Evolutionary conservation across 2,888 invertebrate species (phyloP).

Genomic region (Clitarchus hookeri): DNA sequence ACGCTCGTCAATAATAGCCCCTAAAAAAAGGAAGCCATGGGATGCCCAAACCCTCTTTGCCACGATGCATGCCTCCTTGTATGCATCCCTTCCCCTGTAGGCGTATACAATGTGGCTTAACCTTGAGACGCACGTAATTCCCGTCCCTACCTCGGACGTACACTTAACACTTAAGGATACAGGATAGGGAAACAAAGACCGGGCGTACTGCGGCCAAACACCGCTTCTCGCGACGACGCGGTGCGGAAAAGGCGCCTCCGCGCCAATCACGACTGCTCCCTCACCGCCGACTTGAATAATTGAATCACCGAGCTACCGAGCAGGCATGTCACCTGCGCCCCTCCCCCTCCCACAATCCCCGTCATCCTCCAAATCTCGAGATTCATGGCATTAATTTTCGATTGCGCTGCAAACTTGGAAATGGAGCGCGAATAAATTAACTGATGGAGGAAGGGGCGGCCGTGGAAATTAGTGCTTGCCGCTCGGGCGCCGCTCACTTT

Average conservation of each 20-base stretch:
- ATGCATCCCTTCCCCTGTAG: too few species aligned
- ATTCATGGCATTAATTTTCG: neutral
- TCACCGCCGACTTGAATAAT: neutral
- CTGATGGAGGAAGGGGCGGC: neutral
- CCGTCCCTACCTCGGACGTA: too few species aligned
- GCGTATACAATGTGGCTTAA: too few species aligned
- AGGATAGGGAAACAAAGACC: too few species aligned
- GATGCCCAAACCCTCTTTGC: too few species aligned
- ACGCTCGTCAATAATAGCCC: too few species aligned
- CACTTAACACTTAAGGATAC: too few species aligned
- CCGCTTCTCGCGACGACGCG: too few species aligned
- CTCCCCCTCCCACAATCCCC: neutral
- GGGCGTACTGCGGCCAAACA: too few species aligned
- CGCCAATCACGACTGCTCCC: neutral
- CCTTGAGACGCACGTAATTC: too few species aligned
- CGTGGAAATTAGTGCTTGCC: neutral
- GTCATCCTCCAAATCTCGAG: neutral
- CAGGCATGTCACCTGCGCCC: neutral
- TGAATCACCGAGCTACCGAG: neutral
- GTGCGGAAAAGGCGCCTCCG: neutral
- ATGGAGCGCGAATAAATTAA: slow-evolving; percentile 4
- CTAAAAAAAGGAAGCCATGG: too few species aligned
- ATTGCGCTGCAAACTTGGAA: slow-evolving; percentile 10
- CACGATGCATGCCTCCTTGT: too few species aligned
- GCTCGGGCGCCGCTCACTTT: neutral